Evolutionary conservation across 1,140 invertebrate species (phyloP).

Genomic region (Probaryconus sp.): DNA sequence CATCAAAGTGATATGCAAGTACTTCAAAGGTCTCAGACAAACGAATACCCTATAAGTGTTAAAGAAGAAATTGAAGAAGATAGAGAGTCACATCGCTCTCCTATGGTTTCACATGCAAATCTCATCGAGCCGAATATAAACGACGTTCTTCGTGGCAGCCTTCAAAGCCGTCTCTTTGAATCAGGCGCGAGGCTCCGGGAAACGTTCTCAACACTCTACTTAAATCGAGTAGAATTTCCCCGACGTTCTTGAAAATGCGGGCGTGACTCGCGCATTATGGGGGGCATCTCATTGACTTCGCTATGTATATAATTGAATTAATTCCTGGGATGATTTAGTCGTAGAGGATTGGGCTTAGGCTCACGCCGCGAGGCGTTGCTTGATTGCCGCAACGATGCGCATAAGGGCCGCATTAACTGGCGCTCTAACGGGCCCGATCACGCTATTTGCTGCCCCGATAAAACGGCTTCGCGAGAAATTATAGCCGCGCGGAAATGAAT

Average conservation of each 20-base stretch:
- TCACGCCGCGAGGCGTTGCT: conserved; percentile 16
- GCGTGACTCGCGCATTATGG: not conserved
- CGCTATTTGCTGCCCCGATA: conserved; percentile 41
- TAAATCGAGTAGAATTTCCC: not conserved
- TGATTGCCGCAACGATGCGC: not conserved
- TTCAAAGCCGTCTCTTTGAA: not conserved
- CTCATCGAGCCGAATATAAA: conserved; percentile 2
- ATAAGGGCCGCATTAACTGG: not conserved
- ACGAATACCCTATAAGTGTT: conserved; percentile 49
- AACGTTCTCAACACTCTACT: too few species aligned
- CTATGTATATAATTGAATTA: conserved; percentile 12
- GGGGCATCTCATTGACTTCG: not conserved
- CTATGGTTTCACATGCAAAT: conserved; percentile 51
- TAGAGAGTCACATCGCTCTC: conserved; percentile 4
- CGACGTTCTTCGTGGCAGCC: not conserved
- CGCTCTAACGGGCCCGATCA: conserved; percentile 30
- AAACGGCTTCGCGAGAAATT: conserved; percentile 39
- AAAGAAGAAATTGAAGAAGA: conserved; percentile 38
- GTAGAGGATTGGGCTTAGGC: conserved; percentile 5
- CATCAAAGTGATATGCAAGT: conserved; percentile 24
- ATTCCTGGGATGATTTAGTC: conserved; percentile 36
- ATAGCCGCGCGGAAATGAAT: conserved; percentile 46
- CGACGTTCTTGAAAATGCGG: not conserved
- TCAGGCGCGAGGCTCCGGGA: not conserved
- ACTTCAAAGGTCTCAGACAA: conserved; percentile 32